Evolutionary conservation across 2,888 invertebrate genomes (phyloP), one percentile per base, ranked within the genome.

Genomic region (Silvanus unidentatus): DNA sequence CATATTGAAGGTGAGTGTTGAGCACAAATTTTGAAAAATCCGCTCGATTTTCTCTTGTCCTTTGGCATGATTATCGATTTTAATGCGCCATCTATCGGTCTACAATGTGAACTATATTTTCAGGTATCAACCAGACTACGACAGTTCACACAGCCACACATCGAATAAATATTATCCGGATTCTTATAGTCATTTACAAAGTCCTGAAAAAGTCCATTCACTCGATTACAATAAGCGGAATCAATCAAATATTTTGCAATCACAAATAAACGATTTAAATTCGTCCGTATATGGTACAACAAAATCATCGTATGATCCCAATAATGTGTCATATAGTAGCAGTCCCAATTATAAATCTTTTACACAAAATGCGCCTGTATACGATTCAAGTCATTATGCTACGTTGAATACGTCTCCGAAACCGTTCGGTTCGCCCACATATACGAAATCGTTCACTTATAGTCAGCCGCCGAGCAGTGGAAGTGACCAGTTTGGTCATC

Each of bases 151-250:
- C 43, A 52, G 57, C 39, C 44, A 54, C 32, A 47, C 58, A 32
- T 52, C 54, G 2, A 50, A 54, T 46, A 50, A 57, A 52, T 58
- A 63, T 37, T 67, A 66, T 47, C 62, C 61, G 38, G 66, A 67
- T 42, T 59, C 61, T 41, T 72, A 70, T 54, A 68, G 65, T 51
- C 68, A 69, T 47, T 53, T 72, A 53, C 69, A 69, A 48, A 72
- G 72, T 54, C 71, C 72, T 2, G 71, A 71, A 45, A 71, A 71
- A 58, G 70, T 71, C 11, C 68, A 62, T 52, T 70, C 71, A 1
- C 52, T 71, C 39, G 71, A 71, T 47, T 65, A 69, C 29, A 66
- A 61, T 47, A 68, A 68, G 50, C 58, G 49, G 22, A 12, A 13
- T 6, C 5, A 50, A 35, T 12, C 47, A 12, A 61, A 61, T 39